Base-by-base conservation (phyloP, 2,797 vertebrate species). In the Acipenser ruthenus region DNA sequence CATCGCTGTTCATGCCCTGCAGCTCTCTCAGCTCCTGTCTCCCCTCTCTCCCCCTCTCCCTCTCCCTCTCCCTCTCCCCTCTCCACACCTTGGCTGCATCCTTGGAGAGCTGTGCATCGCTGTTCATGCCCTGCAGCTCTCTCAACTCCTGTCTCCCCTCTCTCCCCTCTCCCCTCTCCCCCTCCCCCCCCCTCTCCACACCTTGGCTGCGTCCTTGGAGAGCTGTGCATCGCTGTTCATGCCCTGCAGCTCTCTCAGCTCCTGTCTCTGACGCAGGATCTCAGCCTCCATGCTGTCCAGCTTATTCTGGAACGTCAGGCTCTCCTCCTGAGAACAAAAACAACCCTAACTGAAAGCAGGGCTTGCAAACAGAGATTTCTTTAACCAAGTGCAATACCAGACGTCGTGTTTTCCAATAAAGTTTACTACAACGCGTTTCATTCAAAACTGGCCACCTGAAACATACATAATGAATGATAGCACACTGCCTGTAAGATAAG, bases 281-380 rank as follows among this genome's bases (percentile, higher is more conserved):
- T 93, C 90, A 1, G 79, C 78, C 71, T 95, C 91, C 72, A 93
- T 72, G 37, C 65, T 53, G 64, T 94, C 88, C 74, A 95, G 63
- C 71, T 84, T 82, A 49, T 80, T 80, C 67, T 88, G 84, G 71
- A 88, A 90, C 6, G 85, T 88, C 73, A 93, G 79, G 73, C 90
- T 91, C 73, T 95, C 91, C 51, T 93, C 88, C 94, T 95, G 72
- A n/a, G 61, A 10, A 18, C 7, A 59, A 7, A 1, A 15, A 53
- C 3, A 12, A 8, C 52, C 2, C 1, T 18, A 18, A 18, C 15
- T 18, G 15, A 18, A 18, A 18, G 15, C 15, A 18, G 15, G 15
- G 15, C 15, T 18, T 18, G 15, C 15, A 18, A 18, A 18, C 15
- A 18, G 15, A 18, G 15, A 18, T 18, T 18, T 18, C 15, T 18